phyloP scores from a whole-genome alignment of 2,888 invertebrate species.

The Melinopterus prodromus region DNA sequence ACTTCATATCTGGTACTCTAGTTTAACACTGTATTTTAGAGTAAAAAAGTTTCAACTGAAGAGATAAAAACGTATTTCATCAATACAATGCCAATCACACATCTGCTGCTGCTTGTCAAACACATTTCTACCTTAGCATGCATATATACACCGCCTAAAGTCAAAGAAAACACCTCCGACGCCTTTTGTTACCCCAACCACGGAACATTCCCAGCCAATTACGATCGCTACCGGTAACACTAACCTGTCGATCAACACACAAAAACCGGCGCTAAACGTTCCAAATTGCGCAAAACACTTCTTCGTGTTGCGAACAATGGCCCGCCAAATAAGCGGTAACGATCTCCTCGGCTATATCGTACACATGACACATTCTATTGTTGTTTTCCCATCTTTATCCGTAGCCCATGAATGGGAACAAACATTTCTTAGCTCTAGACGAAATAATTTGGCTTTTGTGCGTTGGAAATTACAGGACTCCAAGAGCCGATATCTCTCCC shows the following conservation, averaged over 20 bases:
- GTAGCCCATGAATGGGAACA: neutral
- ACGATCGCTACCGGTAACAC: slow-evolving; percentile 4
- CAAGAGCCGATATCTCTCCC: neutral
- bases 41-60: no score
- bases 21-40: no score
- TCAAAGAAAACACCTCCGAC: neutral
- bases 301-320: neutral
- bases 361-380: neutral
- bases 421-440: neutral
- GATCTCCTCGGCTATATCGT: neutral
- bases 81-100: no score
- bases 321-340: neutral
- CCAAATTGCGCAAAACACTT: slow-evolving; percentile 4
- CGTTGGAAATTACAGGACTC: neutral
- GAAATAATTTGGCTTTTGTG: neutral
- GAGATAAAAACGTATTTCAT: no score
- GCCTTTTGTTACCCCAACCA: neutral
- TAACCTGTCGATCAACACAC: neutral
- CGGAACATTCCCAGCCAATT: neutral
- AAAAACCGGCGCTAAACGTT: neutral
- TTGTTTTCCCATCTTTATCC: neutral
- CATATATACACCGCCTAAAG: neutral
- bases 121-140: neutral
- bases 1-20: no score
- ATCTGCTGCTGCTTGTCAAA: neutral